Evolutionary conservation across 2,888 invertebrate genomes (phyloP), one percentile per base, ranked within the genome.

Genomic region (Catocala fraxini): DNA sequence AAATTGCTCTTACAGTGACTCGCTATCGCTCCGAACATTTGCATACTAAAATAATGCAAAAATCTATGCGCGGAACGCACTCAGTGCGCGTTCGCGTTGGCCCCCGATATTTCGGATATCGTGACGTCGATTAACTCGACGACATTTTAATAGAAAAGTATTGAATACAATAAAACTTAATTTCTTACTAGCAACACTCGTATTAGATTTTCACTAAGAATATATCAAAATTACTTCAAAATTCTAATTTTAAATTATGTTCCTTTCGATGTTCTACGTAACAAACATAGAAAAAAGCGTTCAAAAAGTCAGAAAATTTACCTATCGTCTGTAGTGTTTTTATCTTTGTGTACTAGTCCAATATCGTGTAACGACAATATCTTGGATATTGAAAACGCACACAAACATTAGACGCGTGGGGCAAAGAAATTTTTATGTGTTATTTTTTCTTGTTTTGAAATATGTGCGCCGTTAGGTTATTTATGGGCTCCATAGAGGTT

Each of bases 21-120:
- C 89, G 92, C 86, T 92, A 92, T 92, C 92, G 89, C 81, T 82
- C 56, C 83, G 87, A 85, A 85, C 90, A 94, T 94, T 94, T 94
- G 94, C 94, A 94, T 94, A 92, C 89, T 91, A 90, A 93, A 94
- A 91, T 94, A 92, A 94, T 94, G 94, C 94, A 94, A 90, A 92
- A 93, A 92, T 92, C 93, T 93, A 93, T 92, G 91, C 88, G 90
- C 88, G 89, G 89, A 85, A 89, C 89, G 87, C 89, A 89, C 77
- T 79, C 77, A 70, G 79, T 42, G 82, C 76, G 73, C 80, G 87
- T 83, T 81, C 81, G 80, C 91, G 79, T 84, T 88, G 80, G 77
- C 60, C 43, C 63, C 71, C 74, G 74, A 61, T 54, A 61, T 62
- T 73, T 59, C 48, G 53, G 39, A 53, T 59, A 33, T 58, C 67